Conservation (phyloP, 2,797 vertebrate genomes). For the Chelidonichthys spinosus region DNA sequence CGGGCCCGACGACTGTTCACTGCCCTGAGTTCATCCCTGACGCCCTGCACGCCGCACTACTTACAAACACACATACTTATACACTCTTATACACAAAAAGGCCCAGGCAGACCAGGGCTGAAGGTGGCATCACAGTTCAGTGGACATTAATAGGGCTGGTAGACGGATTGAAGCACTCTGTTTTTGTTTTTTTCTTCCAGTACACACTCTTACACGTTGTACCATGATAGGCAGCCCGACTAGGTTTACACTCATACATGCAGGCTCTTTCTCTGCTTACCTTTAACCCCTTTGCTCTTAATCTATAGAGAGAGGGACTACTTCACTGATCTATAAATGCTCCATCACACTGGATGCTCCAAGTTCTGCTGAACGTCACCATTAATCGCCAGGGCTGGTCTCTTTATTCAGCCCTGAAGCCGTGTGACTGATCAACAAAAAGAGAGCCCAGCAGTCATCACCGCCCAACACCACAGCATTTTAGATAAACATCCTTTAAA, state of each 20-base stretch:
- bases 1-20: slow-evolving; percentile 88
- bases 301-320: slow-evolving; percentile 47
- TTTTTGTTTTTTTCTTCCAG: slow-evolving; percentile 27
- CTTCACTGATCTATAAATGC: slow-evolving; percentile 50
- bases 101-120: slow-evolving; percentile 44
- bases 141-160: slow-evolving; percentile 65
- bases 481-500: slow-evolving; percentile 37
- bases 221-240: slow-evolving; percentile 55
- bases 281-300: slow-evolving; percentile 40
- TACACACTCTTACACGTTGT: slow-evolving; percentile 52
- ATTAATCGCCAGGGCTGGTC: slow-evolving; percentile 33
- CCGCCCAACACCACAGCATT: slow-evolving; percentile 20
- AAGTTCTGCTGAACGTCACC: slow-evolving; percentile 53
- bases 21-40: slow-evolving; percentile 85
- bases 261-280: slow-evolving; percentile 49
- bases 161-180: slow-evolving; percentile 70
- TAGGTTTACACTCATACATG: slow-evolving; percentile 57
- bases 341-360: slow-evolving; percentile 56
- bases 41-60: slow-evolving; percentile 29
- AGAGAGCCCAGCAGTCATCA: slow-evolving; percentile 29
- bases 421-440: slow-evolving; percentile 36
- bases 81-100: slow-evolving; percentile 46
- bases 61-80: slow-evolving; percentile 47
- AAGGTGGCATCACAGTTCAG: slow-evolving; percentile 64
- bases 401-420: slow-evolving; percentile 29